phyloP scores from a whole-genome alignment of 2,888 invertebrate genomes.

The Dugesia japonica region DNA sequence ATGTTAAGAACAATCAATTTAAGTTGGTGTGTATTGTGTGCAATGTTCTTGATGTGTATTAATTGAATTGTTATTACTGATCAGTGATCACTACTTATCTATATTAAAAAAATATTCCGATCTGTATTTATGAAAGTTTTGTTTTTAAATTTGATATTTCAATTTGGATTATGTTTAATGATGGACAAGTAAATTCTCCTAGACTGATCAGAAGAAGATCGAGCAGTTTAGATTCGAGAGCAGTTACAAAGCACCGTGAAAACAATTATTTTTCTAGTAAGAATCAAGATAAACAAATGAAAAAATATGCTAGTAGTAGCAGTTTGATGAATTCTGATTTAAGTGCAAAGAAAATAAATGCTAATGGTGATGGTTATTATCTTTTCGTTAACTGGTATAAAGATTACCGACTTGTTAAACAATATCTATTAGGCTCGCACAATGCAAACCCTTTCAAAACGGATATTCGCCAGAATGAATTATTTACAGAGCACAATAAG shows the following conservation, averaged over 20 bases:
- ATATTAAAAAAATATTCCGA: conserved; percentile 9
- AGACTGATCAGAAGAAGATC: background rate
- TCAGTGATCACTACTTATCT: conserved; percentile 20
- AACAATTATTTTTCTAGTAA: background rate
- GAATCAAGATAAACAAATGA: background rate
- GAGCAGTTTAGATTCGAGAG: background rate
- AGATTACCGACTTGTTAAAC: background rate
- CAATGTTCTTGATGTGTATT: background rate
- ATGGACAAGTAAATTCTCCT: background rate
- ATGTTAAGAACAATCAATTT: background rate
- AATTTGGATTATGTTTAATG: background rate
- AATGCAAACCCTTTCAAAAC: background rate
- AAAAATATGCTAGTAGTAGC: background rate
- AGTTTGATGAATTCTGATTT: background rate
- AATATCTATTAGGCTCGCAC: background rate
- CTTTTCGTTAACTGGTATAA: background rate
- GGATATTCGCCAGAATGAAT: no score
- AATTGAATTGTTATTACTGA: conserved; percentile 13
- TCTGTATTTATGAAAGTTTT: background rate
- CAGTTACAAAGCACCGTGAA: background rate
- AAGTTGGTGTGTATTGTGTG: background rate
- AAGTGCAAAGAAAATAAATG: background rate
- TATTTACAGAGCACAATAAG: no score
- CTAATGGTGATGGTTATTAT: no score
- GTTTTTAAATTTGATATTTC: background rate